Base-by-base conservation (phyloP, 2,113 vertebrate genomes). In the Burhinus oedicnemus region DNA sequence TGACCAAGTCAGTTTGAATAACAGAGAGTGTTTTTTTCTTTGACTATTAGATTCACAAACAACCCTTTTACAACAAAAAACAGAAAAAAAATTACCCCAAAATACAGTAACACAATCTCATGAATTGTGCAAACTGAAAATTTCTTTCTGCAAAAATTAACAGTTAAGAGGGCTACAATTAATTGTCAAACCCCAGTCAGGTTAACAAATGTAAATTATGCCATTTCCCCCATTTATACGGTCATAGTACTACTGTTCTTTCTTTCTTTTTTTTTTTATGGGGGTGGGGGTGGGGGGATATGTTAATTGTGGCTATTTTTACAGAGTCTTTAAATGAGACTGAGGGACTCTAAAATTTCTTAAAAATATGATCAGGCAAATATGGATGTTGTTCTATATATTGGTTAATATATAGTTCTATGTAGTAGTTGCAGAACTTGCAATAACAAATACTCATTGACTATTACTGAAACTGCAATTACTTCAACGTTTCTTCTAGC, bases 221-320 rank as follows among this genome's bases (percentile, higher is more conserved):
- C 1, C 20, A 62, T 54, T 91, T 23, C 21, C 3, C 15, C 5
- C 38, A 81, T 69, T 75, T 42, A n/a, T 45, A 52, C 3, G 77
- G 20, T 44, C n/a, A 42, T 10, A 42, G 10, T 26, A 75, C 4
- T 42, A 64, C 6, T 62, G 15, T 40, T 16, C 3, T 8, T 27
- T 19, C 34, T 42, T 25, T 15, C 7, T 5, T 6, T 25, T 75
- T 54, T 61, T 38, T 61, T 9, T 13, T 23, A n/a, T 15, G 16
- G 1, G 3, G 8, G 6, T 12, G 15, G 7, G n/a, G 5, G 6
- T 10, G 13, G 7, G 32, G 5, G 3, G 8, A 16, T 51, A 40
- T 36, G 13, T 52, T 79, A 4, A 3, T 5, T 52, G 15, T 1
- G 0, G 7, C 15, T 71, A 47, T 42, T 78, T 94, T 80, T 78